Evolutionary conservation across 2,113 vertebrate species (phyloP).

Genomic region (Amphiprion percula): DNA sequence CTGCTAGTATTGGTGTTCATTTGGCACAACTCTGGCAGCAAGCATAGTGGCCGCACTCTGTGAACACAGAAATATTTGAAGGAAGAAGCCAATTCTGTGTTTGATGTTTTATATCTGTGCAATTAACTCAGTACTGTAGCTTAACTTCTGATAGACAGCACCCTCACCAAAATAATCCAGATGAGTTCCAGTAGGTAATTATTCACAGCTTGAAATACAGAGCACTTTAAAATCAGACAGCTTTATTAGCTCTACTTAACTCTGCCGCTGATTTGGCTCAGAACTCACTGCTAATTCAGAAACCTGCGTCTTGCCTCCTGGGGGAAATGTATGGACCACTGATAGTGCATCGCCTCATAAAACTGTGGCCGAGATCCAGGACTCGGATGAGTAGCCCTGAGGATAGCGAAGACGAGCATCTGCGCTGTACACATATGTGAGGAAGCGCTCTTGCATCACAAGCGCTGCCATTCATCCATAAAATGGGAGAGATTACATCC

Average conservation of each 20-base stretch:
- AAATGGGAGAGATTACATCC: conserved; percentile 78
- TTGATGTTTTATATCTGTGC: not conserved
- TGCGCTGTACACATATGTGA: conserved; percentile 44
- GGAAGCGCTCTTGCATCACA: conserved; percentile 48
- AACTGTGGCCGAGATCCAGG: conserved; percentile 59
- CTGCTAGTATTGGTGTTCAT: conserved; percentile 53
- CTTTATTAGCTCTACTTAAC: conserved; percentile 25
- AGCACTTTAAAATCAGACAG: conserved; percentile 35
- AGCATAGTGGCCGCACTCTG: conserved; percentile 4
- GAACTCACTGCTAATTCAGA: conserved; percentile 38
- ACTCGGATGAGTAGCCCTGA: conserved; percentile 54
- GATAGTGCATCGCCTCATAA: conserved; percentile 59
- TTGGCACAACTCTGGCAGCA: conserved; percentile 48
- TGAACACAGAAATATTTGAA: conserved; percentile 5
- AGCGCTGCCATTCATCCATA: conserved; percentile 71
- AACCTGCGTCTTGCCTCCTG: conserved; percentile 18
- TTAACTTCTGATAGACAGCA: conserved; percentile 7
- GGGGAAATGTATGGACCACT: conserved; percentile 31
- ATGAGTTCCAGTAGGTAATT: conserved; percentile 44
- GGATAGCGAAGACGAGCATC: conserved; percentile 26
- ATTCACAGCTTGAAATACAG: conserved; percentile 37
- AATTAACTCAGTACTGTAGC: not conserved
- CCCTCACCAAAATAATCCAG: conserved; percentile 15
- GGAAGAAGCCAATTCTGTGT: not conserved
- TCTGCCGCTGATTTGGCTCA: conserved; percentile 44